Base-by-base conservation (phyloP, 2,797 vertebrate species). In the Diglossa cyanea region DNA sequence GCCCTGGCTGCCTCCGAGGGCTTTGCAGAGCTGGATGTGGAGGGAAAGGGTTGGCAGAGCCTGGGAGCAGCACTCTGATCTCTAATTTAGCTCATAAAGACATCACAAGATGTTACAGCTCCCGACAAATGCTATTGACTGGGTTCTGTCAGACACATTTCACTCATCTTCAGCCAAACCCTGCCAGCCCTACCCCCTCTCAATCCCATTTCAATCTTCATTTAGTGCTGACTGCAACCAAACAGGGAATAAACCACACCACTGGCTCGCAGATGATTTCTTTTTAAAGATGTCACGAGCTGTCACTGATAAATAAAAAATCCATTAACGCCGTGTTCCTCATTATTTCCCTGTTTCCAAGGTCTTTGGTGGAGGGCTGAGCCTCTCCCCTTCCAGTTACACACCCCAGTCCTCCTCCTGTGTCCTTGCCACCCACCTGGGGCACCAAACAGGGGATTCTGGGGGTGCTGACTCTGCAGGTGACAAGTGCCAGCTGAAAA, bases 291-390 rank as follows among this genome's bases (percentile, higher is more conserved):
- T 74, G 88, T 39, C 80, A 86, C 0, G 18, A 84, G 78, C 92
- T 94, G 92, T 94, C 90, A 85, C 53, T 26, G 79, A 93, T 42
- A 86, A 92, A 88, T 84, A 85, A 86, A 96, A 81, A 93, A 76
- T 65, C 91, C 91, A 95, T 96, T 94, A 87, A 67, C 17, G 31
- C 0, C 44, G 17, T 19, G 83, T 70, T 93, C 91, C 77, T 90
- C n/a, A 55, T 83, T 88, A 86, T 93, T 94, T 80, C 1, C 0
- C 8, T 33, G 40, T 75, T 96, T 84, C 73, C 75, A 85, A 91
- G 50, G 87, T 65, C 73, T 83, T 86, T 25, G 31, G 84, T 71
- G 87, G n/a, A 78, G 82, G 88, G 66, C 44, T 54, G 79, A 89
- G 78, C 92, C 67, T 93, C 73, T 51, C 81, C 37, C 84, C 54